Base-by-base conservation (phyloP, 2,888 invertebrate genomes). In the Drosophila melanosoma region DNA sequence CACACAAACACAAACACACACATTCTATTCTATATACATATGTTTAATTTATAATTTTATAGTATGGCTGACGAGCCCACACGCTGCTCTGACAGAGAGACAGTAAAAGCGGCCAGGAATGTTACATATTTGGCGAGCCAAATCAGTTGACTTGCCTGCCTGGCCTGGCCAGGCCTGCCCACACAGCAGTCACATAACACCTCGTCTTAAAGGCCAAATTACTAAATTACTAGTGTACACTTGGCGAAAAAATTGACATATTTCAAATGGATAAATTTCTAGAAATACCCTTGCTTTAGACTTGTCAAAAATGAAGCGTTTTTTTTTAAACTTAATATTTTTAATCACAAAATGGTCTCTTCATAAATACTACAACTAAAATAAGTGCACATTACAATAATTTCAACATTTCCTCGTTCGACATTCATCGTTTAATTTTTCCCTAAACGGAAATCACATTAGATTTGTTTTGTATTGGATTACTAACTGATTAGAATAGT, bases 51-150 rank as follows among this genome's bases (percentile, higher is more conserved):
- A 63, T 74, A 38, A 79, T 62, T 64, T 62, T 65, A 71, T 76
- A 23, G 35, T 53, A 53, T 17, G 35, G 15, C 35, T 53, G 83
- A 85, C 76, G 87, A 85, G 86, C 83, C 83, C 83, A 83, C 83
- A 83, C 84, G 61, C 59, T 51, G 36, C 42, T 51, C 12, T 26
- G 23, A 23, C 20, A 23, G 33, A 7, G 3, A 52, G 72, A 70
- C 82, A 81, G 69, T 84, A 84, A 82, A 77, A 85, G 83, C 62
- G 52, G 57, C 38, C 53, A 42, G 77, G 83, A 83, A 83, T 88
- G 86, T 61, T 65, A 74, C 88, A 63, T 71, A 76, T 82, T 87
- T 82, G 79, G 82, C 68, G 49, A 52, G 70, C 58, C 81, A 70
- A 66, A 76, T 76, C 76, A 64, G 63, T 66, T 78, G 69, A 77